Evolutionary conservation across 2,888 invertebrate genomes (phyloP).

Genomic region (Diarsia rubi): DNA sequence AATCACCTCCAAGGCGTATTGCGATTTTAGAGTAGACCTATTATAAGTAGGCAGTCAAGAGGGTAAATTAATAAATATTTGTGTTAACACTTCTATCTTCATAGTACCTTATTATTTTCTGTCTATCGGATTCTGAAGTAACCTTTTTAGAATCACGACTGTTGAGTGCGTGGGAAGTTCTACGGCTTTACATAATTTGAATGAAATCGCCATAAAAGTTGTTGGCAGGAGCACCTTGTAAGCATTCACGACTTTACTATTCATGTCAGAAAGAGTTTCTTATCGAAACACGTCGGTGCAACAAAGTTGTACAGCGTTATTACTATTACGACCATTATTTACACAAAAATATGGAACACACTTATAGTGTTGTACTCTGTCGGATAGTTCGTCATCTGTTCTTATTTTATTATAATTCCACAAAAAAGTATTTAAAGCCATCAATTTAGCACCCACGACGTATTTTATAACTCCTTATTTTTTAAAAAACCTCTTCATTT

Average conservation of each 20-base stretch:
- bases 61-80: background rate
- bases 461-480: background rate
- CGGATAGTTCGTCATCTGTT: background rate
- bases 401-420: background rate
- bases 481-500: conserved; percentile 15
- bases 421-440: background rate
- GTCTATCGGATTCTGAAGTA: conserved; percentile 38
- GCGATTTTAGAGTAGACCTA: background rate
- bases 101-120: conserved; percentile 7
- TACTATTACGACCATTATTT: background rate
- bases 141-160: conserved; percentile 61
- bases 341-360: background rate
- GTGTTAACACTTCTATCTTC: background rate
- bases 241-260: conserved; percentile 49
- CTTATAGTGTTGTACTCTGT: background rate
- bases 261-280: conserved; percentile 45
- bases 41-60: background rate
- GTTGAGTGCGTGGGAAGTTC: conserved; percentile 57
- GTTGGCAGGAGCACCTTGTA: conserved; percentile 44
- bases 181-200: conserved; percentile 55
- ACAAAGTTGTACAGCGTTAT: conserved; percentile 26
- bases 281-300: conserved; percentile 24
- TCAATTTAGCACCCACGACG: conserved; percentile 10
- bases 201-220: conserved; percentile 58
- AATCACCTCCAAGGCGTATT: background rate